Base-by-base conservation (phyloP, 2,888 invertebrate genomes). In the Eilema depressum region DNA sequence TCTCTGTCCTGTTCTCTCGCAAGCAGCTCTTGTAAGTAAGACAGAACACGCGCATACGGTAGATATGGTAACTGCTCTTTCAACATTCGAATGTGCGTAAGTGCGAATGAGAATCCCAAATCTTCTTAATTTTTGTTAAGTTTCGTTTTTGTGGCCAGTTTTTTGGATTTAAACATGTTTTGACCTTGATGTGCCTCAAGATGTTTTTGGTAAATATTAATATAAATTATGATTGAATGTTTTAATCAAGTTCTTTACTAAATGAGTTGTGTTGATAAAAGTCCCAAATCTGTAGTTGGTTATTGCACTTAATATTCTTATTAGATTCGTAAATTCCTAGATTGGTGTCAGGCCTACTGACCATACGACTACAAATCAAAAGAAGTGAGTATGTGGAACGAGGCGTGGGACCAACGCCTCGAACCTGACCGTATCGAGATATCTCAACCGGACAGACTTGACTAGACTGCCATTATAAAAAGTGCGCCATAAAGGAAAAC, bases 41-140 rank as follows among this genome's bases (percentile, higher is more conserved):
- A 93, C 83, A 86, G 90, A 91, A 92, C 83, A 73, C 83, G 83
- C 86, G 78, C 83, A 82, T 70, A 84, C 86, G 83, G 86, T 86
- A 90, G 86, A 89, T 92, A 88, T 88, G 86, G 88, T 86, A 85
- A 89, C 90, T 84, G 88, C 89, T 92, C 89, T 90, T 91, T 91
- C 87, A 90, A 91, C 89, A 91, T 90, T 91, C 85, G 85, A 89
- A 88, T 88, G 88, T 92, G 93, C 89, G 92, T 93, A 93, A 93
- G 92, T 93, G 93, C 93, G 91, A 94, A 94, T 93, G 90, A 92
- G 92, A 93, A 93, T 93, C 92, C 92, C 89, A 93, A 94, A 94
- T 92, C 91, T 88, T 90, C 87, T 88, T 88, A 90, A 92, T 91
- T 92, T 92, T 90, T 88, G 83, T 87, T 84, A 82, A 85, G 83